phyloP scores from a whole-genome alignment of 2,797 vertebrate species.

The Urosaurus nigricauda region DNA sequence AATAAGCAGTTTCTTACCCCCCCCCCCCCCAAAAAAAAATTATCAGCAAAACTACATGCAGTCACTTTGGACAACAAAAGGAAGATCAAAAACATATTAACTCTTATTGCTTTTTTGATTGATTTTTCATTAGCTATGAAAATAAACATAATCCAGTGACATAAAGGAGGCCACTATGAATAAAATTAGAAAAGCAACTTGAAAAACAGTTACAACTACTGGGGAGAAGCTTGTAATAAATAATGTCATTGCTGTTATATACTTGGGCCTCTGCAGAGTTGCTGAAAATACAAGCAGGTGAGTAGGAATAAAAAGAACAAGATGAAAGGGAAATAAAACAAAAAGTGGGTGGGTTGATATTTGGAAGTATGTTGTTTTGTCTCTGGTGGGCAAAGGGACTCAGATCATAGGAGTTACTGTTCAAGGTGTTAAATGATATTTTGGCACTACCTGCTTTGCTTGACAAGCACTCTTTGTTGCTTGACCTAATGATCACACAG shows the following conservation, averaged over 20 bases:
- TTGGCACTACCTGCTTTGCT: background rate
- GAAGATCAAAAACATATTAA: background rate
- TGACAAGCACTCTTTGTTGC: background rate
- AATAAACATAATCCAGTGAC: background rate
- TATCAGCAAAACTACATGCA: background rate
- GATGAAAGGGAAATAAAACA: background rate
- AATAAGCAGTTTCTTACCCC: too few relatives aligned
- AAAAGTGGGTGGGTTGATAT: background rate
- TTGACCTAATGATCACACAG: background rate
- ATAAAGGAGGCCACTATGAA: background rate
- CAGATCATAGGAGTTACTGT: background rate
- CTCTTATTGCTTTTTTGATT: background rate
- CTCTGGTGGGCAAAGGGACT: background rate
- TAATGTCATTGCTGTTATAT: background rate
- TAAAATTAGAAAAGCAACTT: background rate
- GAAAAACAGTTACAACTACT: background rate
- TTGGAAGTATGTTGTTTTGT: background rate
- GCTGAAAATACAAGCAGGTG: background rate
- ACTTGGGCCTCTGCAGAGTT: background rate
- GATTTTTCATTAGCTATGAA: constrained; percentile 4
- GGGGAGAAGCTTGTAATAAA: background rate
- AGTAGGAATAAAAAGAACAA: background rate
- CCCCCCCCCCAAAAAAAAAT: too few relatives aligned
- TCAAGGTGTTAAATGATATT: background rate
- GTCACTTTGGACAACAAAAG: background rate